Conservation (phyloP, 2,113 vertebrate species). For the Montifringilla adamsi region DNA sequence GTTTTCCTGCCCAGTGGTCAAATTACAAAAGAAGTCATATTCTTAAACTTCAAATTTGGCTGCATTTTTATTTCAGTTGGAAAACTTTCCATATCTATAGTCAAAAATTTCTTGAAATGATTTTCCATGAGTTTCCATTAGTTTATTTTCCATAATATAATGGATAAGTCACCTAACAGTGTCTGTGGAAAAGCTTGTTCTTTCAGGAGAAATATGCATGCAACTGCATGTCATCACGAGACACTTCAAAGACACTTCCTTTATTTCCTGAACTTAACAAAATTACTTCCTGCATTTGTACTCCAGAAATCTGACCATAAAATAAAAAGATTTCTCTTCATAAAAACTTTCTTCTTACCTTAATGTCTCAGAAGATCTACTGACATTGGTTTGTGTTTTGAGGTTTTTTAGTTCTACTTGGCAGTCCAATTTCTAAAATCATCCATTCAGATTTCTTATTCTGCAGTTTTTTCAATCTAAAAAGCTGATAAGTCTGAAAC, state of each 20-base stretch:
- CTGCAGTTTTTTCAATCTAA: background rate
- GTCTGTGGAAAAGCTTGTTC: background rate
- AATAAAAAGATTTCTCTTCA: background rate
- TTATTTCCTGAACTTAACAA: background rate
- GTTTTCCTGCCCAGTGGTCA: background rate
- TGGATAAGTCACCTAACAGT: background rate
- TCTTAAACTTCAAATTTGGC: background rate
- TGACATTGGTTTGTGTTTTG: background rate
- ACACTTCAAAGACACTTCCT: background rate
- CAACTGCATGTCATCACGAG: background rate
- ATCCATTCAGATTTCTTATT: background rate
- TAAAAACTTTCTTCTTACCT: background rate
- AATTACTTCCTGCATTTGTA: background rate
- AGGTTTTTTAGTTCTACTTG: rapidly evolving
- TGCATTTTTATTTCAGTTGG: background rate
- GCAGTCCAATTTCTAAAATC: background rate
- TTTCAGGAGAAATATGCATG: background rate
- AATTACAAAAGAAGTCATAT: background rate
- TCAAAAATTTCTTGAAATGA: background rate
- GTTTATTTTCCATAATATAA: background rate
- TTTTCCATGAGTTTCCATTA: background rate
- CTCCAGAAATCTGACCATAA: background rate
- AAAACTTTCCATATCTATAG: background rate
- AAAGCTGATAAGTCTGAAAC: background rate
- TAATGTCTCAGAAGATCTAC: background rate